Base-by-base conservation (phyloP, 2,888 invertebrate genomes). In the Mamestra brassicae region DNA sequence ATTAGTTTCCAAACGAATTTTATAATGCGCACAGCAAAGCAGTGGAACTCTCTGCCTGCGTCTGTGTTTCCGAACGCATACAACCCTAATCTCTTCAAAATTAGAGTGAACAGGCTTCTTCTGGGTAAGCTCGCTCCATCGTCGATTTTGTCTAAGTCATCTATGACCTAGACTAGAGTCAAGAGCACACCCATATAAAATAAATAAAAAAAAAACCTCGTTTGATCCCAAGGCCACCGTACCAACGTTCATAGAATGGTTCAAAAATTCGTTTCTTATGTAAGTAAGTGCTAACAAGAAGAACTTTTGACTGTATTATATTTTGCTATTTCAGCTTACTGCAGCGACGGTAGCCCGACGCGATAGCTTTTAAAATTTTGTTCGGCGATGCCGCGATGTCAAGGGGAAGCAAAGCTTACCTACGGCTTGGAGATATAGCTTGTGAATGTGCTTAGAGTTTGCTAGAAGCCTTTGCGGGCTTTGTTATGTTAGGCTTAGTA, bases 361-460 rank as follows among this genome's bases (percentile, higher is more conserved):
- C 58, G 73, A 74, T 76, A 62, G 73, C 73, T 78, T 84, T 84
- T 76, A 81, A 70, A 84, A 70, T 84, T 45, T 78, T 63, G 78
- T 76, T 72, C 75, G 36, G 61, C 64, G 26, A 61, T 62, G 54
- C 57, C n/a, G 61, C 47, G 64, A 65, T 64, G 78, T 78, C 66
- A 55, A 74, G 78, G 34, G 54, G 79, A 65, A 77, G 55, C 52
- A 36, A 8, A 73, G 60, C 75, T 76, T 80, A 67, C 75, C 72
- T 76, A 63, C 75, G 69, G 52, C 69, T 76, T 61, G 55, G 15
- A 75, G 60, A 61, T 52, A n/a, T 45, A 34, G 54, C 73, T 54
- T 58, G 26, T 47, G 34, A 62, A 60, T 74, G 36, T 64, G 34
- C 58, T n/a, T 50, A 42, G 54, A 47, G 47, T 55, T 66, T 52